phyloP scores from a whole-genome alignment of 2,797 vertebrate genomes.

The Microcaecilia unicolor region DNA sequence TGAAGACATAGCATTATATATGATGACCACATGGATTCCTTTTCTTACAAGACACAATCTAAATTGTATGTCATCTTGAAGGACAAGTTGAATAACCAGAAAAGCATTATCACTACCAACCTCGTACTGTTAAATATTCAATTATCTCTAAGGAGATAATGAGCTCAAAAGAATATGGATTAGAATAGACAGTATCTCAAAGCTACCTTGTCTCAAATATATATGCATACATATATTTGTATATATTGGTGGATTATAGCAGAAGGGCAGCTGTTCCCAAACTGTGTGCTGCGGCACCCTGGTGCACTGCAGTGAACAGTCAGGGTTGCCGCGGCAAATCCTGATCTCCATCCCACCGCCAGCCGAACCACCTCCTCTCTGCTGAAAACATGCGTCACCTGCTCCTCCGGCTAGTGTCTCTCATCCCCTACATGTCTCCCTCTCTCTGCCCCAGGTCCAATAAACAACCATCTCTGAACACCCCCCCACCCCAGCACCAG shows the following conservation, averaged over 20 bases:
- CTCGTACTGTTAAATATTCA: constrained; percentile 18
- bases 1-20: constrained; percentile 39
- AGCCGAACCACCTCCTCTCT: no score
- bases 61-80: constrained; percentile 48
- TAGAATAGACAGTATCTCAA: constrained; percentile 2
- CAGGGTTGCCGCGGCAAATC: no score
- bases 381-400: no score
- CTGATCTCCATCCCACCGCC: no score
- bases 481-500: no score
- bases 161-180: constrained; percentile 12
- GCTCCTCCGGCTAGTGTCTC: no score
- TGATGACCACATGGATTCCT: constrained; percentile 41
- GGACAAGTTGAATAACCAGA: constrained; percentile 43
- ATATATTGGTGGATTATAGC: constrained; percentile 16
- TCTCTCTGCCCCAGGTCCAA: no score
- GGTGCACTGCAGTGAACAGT: no score
- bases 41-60: constrained; percentile 43
- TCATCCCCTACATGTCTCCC: no score
- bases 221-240: constrained; percentile 19
- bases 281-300: no score
- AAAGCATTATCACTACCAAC: constrained; percentile 11
- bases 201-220: constrained; percentile 4
- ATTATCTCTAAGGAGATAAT: constrained; percentile 6
- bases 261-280: no score
- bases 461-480: no score